Percentiles rank a stretch among this genome's conserved stretches.
Evolutionary conservation across 1,140 invertebrate genomes (phyloP).

Genomic region (Meteorus sp.): DNA sequence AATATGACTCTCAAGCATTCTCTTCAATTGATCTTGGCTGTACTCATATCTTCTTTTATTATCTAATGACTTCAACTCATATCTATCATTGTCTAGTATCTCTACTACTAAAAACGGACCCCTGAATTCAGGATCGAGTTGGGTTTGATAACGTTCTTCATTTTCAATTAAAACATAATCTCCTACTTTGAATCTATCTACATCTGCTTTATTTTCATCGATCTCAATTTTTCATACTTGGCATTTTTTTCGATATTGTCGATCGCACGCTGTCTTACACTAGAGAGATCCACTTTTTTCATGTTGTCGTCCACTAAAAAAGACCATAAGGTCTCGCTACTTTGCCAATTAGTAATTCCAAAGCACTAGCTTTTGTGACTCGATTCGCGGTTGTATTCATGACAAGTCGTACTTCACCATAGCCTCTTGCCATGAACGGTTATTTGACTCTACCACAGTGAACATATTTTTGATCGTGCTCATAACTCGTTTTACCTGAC

Average conservation of each 20-base stretch:
- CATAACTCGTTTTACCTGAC: constrained; percentile 39
- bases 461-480: constrained; percentile 36
- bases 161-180: neutral
- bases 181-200: neutral
- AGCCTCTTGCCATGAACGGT: constrained; percentile 29
- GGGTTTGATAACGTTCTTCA: neutral
- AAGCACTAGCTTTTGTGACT: constrained; percentile 20
- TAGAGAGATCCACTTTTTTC: neutral
- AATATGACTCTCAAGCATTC: too few relatives aligned
- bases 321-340: constrained; percentile 18
- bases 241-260: neutral
- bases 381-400: constrained; percentile 25
- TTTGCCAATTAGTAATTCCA: constrained; percentile 25
- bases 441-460: constrained; percentile 26
- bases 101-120: too few relatives aligned
- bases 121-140: neutral
- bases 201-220: neutral
- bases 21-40: too few relatives aligned
- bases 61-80: too few relatives aligned
- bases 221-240: constrained; percentile 2
- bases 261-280: neutral
- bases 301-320: too few relatives aligned
- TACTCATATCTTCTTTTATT: too few relatives aligned
- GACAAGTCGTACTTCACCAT: constrained; percentile 23
- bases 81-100: too few relatives aligned